Evolutionary conservation across 2,888 invertebrate species (phyloP).

Genomic region (Diadegma fenestrale): DNA sequence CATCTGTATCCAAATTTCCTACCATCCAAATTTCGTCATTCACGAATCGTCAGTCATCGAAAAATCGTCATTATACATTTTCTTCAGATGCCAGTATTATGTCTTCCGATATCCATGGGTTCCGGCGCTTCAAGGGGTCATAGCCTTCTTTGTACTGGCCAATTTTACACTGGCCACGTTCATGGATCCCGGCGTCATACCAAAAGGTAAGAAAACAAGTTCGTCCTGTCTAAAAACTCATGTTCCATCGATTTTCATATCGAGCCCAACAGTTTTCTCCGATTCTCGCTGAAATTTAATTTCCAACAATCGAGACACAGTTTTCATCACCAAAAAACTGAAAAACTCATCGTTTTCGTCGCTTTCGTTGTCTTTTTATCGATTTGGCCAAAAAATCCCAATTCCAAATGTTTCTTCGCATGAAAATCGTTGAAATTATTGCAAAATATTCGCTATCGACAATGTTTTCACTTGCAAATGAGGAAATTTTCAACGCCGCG

Average conservation of each 20-base stretch:
- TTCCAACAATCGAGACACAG: background rate
- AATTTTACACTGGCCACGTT: conserved; percentile 99
- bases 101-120: conserved; percentile 94
- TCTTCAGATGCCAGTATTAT: conserved; percentile 94
- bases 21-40: background rate
- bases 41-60: conserved; percentile 18
- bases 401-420: no score
- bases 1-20: background rate
- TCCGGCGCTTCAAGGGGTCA: conserved; percentile 96
- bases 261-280: no score
- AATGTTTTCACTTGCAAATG: background rate
- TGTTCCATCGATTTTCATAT: background rate
- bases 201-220: conserved; percentile 90
- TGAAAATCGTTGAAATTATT: background rate
- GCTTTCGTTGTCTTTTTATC: background rate
- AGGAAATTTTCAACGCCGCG: background rate
- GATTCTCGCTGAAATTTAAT: background rate
- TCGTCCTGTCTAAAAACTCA: background rate
- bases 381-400: background rate
- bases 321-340: background rate
- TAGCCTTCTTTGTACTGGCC: conserved; percentile 98
- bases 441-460: background rate
- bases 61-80: conserved; percentile 21
- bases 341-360: background rate
- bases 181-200: conserved; percentile 99